A percentile compares a stretch with the other conserved stretches of the same genome.
Conservation (phyloP, 2,888 invertebrate genomes). For the Geotrupes spiniger region DNA sequence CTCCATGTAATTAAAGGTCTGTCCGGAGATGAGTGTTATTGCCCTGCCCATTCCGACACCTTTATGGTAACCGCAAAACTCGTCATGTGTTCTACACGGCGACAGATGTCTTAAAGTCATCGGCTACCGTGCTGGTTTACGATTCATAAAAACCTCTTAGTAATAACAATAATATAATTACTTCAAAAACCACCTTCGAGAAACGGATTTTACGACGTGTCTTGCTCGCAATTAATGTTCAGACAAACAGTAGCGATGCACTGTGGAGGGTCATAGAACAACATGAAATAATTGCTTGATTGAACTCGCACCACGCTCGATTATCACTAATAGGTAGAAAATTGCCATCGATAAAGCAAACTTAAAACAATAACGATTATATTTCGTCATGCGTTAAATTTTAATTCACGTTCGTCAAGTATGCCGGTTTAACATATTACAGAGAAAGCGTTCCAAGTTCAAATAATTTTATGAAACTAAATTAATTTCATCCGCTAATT, state of each 20-base stretch:
- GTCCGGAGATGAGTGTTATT: background rate
- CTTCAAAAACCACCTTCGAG: background rate
- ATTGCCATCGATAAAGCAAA: too few species aligned
- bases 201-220: background rate
- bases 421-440: too few species aligned
- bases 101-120: constrained; percentile 28
- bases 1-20: background rate
- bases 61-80: constrained; percentile 18
- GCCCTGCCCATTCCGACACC: background rate
- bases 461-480: too few species aligned
- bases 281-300: background rate
- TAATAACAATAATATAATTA: constrained; percentile 16
- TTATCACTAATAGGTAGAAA: too few species aligned
- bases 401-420: too few species aligned
- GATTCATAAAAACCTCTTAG: constrained; percentile 27
- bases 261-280: background rate
- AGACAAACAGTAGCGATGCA: background rate
- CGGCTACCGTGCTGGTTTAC: constrained; percentile 31
- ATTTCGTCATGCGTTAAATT: too few species aligned
- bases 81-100: constrained; percentile 19
- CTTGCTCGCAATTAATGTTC: background rate
- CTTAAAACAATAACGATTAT: too few species aligned
- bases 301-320: background rate
- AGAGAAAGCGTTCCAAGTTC: too few species aligned
- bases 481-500: too few species aligned